phyloP scores from a whole-genome alignment of 1,140 invertebrate genomes.

The Drosophila truncata region DNA sequence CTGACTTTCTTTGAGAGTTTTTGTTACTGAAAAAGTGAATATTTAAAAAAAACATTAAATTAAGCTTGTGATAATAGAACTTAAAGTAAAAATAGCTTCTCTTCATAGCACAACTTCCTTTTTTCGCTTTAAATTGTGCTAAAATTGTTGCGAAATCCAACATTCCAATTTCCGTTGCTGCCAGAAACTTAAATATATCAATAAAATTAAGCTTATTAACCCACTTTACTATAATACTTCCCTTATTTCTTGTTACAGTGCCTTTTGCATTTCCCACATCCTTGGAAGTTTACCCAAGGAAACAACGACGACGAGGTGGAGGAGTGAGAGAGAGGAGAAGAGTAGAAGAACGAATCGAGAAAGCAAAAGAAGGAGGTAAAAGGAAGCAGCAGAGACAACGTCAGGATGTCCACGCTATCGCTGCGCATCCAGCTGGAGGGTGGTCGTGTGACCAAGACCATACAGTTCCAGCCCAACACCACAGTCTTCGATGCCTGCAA shows the following conservation, averaged over 20 bases:
- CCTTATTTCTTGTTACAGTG: conserved; percentile 54
- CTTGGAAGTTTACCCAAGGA: conserved; percentile 64
- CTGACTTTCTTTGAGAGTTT: not conserved
- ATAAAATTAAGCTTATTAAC: not conserved
- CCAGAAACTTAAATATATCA: not conserved
- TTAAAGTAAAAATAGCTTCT: too few species aligned
- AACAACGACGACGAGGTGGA: conserved; percentile 58
- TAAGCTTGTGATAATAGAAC: too few species aligned
- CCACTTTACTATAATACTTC: not conserved
- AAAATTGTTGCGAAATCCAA: not conserved
- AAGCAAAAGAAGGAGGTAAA: conserved; percentile 20
- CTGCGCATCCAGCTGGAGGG: conserved; percentile 97
- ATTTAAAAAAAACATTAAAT: not conserved
- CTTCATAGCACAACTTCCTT: not conserved
- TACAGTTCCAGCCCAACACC: conserved; percentile 98
- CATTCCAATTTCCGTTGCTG: not conserved
- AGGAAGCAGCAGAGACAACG: conserved; percentile 34
- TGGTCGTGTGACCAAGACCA: conserved; percentile 97
- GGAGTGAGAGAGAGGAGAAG: conserved; percentile 31
- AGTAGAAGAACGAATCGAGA: conserved; percentile 31
- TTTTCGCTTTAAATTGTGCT: not conserved
- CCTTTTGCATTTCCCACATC: conserved; percentile 75
- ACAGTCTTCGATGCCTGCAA: conserved; percentile 97
- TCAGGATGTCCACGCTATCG: conserved; percentile 89
- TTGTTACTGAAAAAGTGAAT: too few species aligned